Percentiles rank a stretch among this genome's conserved stretches.
phyloP scores from a whole-genome alignment of 2,797 vertebrate species.

The Pogoniulus pusillus region DNA sequence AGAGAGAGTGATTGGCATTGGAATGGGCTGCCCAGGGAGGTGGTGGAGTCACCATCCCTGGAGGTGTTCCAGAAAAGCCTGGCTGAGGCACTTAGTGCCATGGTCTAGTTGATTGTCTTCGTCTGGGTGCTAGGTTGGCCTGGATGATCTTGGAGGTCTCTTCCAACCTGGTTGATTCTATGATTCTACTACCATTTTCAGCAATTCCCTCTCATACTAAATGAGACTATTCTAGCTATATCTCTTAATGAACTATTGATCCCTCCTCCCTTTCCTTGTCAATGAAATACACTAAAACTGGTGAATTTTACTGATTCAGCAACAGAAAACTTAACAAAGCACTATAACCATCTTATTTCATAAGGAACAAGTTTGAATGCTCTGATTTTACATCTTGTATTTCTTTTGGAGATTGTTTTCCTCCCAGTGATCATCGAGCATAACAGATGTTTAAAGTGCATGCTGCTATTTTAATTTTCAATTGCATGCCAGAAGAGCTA shows the following conservation, averaged over 20 bases:
- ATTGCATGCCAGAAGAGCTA: neutral
- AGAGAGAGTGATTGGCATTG: too few species aligned
- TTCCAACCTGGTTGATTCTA: too few species aligned
- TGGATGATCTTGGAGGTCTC: too few species aligned
- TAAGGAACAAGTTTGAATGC: neutral
- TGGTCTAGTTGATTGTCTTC: too few species aligned
- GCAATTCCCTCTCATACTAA: neutral
- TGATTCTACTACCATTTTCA: too few species aligned
- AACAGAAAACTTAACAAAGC: neutral
- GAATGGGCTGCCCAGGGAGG: too few species aligned
- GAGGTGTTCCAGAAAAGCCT: too few species aligned
- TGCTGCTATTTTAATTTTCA: conserved; percentile 7
- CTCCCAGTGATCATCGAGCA: neutral
- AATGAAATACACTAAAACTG: neutral
- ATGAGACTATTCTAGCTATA: neutral
- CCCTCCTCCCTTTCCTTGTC: neutral
- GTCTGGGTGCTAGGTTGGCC: too few species aligned
- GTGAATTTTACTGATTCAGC: neutral
- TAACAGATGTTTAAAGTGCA: conserved; percentile 40
- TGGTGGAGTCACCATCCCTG: too few species aligned
- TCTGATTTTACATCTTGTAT: conserved; percentile 3
- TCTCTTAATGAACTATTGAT: neutral
- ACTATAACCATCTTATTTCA: neutral
- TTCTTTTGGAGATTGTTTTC: conserved; percentile 3
- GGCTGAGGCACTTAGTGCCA: too few species aligned